Evolutionary conservation across 2,797 vertebrate genomes (phyloP).

Genomic region (Tarsius wallacei): DNA sequence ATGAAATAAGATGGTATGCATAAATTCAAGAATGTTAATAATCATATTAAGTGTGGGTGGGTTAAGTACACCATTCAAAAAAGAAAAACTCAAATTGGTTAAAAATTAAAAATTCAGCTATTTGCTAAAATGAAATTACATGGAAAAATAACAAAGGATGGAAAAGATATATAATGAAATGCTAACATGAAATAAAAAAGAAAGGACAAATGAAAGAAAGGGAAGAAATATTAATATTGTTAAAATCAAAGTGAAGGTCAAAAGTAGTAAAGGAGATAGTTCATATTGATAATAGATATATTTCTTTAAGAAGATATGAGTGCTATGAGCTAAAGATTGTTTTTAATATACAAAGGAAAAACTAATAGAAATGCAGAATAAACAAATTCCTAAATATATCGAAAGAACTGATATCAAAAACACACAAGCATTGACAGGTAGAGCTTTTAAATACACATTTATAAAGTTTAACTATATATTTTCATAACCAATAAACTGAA

Average conservation of each 20-base stretch:
- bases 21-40: slow-evolving; percentile 34
- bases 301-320: not conserved
- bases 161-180: not conserved
- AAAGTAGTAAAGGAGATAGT: not conserved
- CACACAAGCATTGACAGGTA: not conserved
- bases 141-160: not conserved
- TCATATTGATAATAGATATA: not conserved
- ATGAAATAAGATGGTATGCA: not conserved
- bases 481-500: not conserved
- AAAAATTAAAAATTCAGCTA: not conserved
- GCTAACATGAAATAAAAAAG: not conserved
- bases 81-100: not conserved
- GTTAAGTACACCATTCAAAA: not conserved
- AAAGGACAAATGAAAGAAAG: not conserved
- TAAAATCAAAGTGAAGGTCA: slow-evolving; percentile 11
- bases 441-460: slow-evolving; percentile 8
- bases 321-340: not conserved
- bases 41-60: not conserved
- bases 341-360: slow-evolving; percentile 27
- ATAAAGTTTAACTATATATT: slow-evolving; percentile 21
- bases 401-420: not conserved
- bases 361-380: not conserved
- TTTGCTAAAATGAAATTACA: slow-evolving; percentile 28
- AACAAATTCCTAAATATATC: not conserved
- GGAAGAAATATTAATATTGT: not conserved